Base-by-base conservation (phyloP, 37 sponge, comb jelly and placozoan species). In the Chondrosia reniformis region DNA sequence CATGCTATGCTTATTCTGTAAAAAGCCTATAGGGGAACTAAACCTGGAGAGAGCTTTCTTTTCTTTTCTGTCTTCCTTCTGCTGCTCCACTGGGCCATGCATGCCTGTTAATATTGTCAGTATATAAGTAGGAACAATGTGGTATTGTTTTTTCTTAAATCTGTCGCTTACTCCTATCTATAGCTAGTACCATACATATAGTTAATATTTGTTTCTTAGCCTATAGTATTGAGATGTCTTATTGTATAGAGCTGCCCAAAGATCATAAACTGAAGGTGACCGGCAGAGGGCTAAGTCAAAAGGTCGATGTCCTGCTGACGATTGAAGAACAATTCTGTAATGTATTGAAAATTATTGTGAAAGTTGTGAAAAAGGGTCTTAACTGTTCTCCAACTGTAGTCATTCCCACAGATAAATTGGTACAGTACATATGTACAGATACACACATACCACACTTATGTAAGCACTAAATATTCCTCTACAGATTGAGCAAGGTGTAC, bases 251-350 rank as follows among this genome's bases (percentile, higher is more conserved):
- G 2, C 43, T 69, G 22, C 72, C 72, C 38, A 69, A 69, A 25
- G 42, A 6, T 36, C 4, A 36, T 30, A 19, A 37, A 9, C 72
- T 69, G 19, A 0, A 1, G 15, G n/a, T 69, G 43, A 39, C 15
- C 22, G 42, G 42, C 15, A n/a, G 5, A 31, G 37, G 24, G 6
- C 21, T 38, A 44, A 69, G 22, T 3, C n/a, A 40, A n/a, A 69
- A 40, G 24, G 72, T 40, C 1, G 43, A 40, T 15, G 72, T 69
- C n/a, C 39, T 43, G 36, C 72, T 69, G 42, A 40, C 72, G n/a
- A 24, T 69, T 40, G 42, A 69, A 25, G 72, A 69, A 25, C 2
- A 17, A 25, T 69, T 69, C 72, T 69, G 44, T 2, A 69, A 69
- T 6, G 72, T 69, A n/a, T 10, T 69, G 22, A 40, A 13, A 69